Percentiles rank a stretch among this genome's conserved stretches.
These are phyloP conservation scores for Myopa tessellatipennis DNA, from an alignment of 2,888 invertebrate genomes.

Conservation along the genomic window DNA sequence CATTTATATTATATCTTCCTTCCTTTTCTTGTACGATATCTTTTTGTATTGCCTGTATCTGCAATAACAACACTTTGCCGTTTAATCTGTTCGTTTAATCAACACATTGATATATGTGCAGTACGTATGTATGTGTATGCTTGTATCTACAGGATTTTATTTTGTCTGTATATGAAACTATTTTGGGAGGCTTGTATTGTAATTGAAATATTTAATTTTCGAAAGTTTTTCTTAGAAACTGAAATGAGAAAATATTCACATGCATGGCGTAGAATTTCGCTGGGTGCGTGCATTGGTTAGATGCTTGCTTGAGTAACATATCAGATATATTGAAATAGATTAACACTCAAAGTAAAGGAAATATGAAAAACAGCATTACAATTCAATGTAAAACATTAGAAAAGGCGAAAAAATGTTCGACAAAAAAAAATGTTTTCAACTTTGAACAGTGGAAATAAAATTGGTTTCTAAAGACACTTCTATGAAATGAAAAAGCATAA, in stretches of 20 bases:
- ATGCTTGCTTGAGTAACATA: background rate
- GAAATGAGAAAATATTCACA: background rate
- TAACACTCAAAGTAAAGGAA: background rate
- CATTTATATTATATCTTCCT: too few relatives aligned
- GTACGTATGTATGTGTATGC: background rate
- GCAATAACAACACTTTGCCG: too few relatives aligned
- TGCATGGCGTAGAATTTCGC: background rate
- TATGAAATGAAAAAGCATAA: too few relatives aligned
- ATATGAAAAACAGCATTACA: background rate
- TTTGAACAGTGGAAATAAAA: too few relatives aligned
- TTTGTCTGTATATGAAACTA: background rate
- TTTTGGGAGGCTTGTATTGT: background rate
- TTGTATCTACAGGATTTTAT: background rate
- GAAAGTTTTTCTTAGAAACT: slow-evolving; percentile 1
- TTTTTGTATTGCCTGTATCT: too few relatives aligned
- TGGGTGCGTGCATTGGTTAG: too few relatives aligned
- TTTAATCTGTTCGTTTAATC: background rate
- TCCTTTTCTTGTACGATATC: too few relatives aligned
- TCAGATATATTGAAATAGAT: background rate
- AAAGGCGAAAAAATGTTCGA: background rate
- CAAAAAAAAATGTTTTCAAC: too few relatives aligned
- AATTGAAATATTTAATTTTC: background rate
- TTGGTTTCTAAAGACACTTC: too few relatives aligned
- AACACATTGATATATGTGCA: background rate
- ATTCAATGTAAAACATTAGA: background rate